Base-by-base conservation (phyloP, 1,140 invertebrate genomes). In the Cyphomyrmex costatus region DNA sequence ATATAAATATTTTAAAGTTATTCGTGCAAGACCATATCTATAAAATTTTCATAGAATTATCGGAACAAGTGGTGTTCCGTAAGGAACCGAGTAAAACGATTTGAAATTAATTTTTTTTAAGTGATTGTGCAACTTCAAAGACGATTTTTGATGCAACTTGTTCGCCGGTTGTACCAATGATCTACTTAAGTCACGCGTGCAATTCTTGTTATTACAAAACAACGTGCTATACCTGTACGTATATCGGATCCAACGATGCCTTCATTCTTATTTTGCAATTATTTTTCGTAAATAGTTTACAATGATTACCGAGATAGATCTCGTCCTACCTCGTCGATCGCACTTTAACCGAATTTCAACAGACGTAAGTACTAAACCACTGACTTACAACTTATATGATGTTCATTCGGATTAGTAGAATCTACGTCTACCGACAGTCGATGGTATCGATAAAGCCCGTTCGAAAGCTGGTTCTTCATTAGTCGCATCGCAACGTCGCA, bases 201-300 rank as follows among this genome's bases (percentile, higher is more conserved):
- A 42, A 71, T 51, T 70, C 30, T 24, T n/a, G 0, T 56, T 70
- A 68, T n/a, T 71, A 79, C n/a, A 30, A 76, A 66, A 21, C 82
- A 30, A 86, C 46, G 14, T n/a, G 12, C 56, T 49, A 83, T 93
- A 94, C 94, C 92, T 93, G 92, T 0, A 94, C 89, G 73, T 94
- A 92, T 84, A 92, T 92, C 12, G 93, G 91, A 63, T 92, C 84
- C 7, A 92, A 86, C 14, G 91, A 86, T 19, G 85, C 51, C 63
- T 89, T 91, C 92, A 92, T 92, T 16, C 85, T 86, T 85, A 36
- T 53, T 73, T 86, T 24, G 27, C n/a, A n/a, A 24, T 42, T 21
- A 10, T 16, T 49, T 79, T 36, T 86, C 58, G 60, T 68, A 88
- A 86, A 77, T 71, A 58, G 51, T 24, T 21, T 46, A 51, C 0